phyloP scores from a whole-genome alignment of 2,888 invertebrate species.

The Heteromyza rotundicornis region DNA sequence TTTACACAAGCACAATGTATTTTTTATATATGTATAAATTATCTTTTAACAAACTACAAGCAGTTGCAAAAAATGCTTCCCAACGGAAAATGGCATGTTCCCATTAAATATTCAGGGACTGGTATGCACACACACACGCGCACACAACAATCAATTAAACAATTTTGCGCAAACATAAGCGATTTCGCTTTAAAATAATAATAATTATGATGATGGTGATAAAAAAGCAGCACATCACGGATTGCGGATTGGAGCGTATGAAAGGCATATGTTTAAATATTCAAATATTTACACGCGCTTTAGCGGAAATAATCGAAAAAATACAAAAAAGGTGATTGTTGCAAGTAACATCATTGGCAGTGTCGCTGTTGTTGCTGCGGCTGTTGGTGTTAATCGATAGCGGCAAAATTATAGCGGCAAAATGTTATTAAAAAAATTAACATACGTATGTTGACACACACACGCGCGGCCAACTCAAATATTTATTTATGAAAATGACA shows the following conservation, averaged over 20 bases:
- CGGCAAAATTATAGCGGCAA: slow-evolving; percentile 34
- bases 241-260: background rate
- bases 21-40: background rate
- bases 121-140: background rate
- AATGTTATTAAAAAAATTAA: slow-evolving; percentile 39
- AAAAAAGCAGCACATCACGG: background rate
- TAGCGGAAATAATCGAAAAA: background rate
- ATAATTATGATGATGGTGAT: slow-evolving; percentile 2
- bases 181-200: slow-evolving; percentile 14
- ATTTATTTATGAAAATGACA: slow-evolving; percentile 33
- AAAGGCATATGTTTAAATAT: slow-evolving; percentile 45
- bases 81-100: no score
- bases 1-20: slow-evolving; percentile 5
- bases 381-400: slow-evolving; percentile 31
- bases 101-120: no score
- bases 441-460: slow-evolving; percentile 20
- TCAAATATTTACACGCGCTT: slow-evolving; percentile 43
- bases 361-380: slow-evolving; percentile 20
- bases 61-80: background rate
- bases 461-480: slow-evolving; percentile 25
- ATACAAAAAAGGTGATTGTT: no score
- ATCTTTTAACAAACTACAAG: background rate
- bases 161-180: slow-evolving; percentile 15
- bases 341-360: background rate
- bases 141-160: slow-evolving; percentile 17